A percentile compares a stretch with the other conserved stretches of the same genome.
phyloP scores from a whole-genome alignment of 2,888 invertebrate species.

The Congeria kusceri region DNA sequence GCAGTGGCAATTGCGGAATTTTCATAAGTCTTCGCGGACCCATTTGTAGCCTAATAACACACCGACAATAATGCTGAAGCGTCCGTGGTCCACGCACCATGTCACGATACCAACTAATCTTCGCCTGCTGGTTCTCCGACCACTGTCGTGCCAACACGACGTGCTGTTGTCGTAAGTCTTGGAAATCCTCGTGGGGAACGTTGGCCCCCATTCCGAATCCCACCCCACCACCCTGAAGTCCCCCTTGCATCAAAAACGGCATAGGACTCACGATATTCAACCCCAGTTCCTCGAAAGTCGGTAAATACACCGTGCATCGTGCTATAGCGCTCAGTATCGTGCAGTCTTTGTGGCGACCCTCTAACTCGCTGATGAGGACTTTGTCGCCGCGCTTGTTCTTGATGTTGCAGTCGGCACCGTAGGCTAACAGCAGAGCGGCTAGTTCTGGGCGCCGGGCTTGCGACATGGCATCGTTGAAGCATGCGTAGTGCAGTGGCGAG shows the following conservation, averaged over 20 bases:
- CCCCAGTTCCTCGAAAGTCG: conserved; percentile 72
- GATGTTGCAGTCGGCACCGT: conserved; percentile 80
- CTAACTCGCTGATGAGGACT: conserved; percentile 79
- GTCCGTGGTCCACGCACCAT: conserved; percentile 77
- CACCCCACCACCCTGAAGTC: background rate
- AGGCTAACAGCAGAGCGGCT: conserved; percentile 81
- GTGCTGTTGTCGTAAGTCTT: conserved; percentile 37
- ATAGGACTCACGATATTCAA: conserved; percentile 21
- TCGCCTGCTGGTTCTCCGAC: conserved; percentile 62
- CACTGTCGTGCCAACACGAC: conserved; percentile 49
- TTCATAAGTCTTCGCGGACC: conserved; percentile 73
- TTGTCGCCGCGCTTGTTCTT: conserved; percentile 76
- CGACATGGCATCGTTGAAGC: conserved; percentile 77
- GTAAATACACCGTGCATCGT: conserved; percentile 75
- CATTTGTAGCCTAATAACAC: conserved; percentile 75
- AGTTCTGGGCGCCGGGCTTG: conserved; percentile 79
- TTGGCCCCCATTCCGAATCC: background rate
- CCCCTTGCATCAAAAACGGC: conserved; percentile 11
- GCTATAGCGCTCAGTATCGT: conserved; percentile 76
- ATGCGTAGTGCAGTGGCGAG: conserved; percentile 82
- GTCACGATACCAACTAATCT: conserved; percentile 79
- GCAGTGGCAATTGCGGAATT: conserved; percentile 77
- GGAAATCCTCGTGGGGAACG: conserved; percentile 17
- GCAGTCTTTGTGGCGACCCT: conserved; percentile 61
- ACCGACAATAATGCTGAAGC: conserved; percentile 82